phyloP scores from a whole-genome alignment of 2,797 vertebrate genomes.

The Sphenodon punctatus region DNA sequence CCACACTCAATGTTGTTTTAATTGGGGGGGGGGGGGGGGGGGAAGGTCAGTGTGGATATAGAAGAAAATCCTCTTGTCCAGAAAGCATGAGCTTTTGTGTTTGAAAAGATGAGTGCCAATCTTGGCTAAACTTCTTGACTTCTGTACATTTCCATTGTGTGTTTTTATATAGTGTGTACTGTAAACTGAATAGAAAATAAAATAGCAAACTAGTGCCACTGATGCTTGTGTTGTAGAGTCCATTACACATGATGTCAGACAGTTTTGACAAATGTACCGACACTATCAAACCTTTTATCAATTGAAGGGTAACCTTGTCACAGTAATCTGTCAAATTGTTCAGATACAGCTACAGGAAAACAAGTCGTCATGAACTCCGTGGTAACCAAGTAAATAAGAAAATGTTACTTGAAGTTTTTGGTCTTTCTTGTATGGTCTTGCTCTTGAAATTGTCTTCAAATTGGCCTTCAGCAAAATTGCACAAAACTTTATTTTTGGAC shows the following conservation, averaged over 20 bases:
- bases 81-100: background rate
- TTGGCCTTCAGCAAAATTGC: constrained; percentile 20
- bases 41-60: too few relatives aligned
- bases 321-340: constrained; percentile 75
- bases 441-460: constrained; percentile 45
- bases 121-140: background rate
- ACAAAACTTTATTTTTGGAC: constrained; percentile 22
- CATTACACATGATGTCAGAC: constrained; percentile 64
- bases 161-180: background rate
- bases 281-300: constrained; percentile 80
- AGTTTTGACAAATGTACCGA: constrained; percentile 77
- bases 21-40: too few relatives aligned
- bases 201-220: constrained; percentile 43
- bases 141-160: background rate
- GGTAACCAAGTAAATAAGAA: constrained; percentile 66
- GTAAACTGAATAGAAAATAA: constrained; percentile 14
- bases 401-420: constrained; percentile 25
- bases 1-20: rapidly evolving
- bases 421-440: constrained; percentile 45
- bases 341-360: constrained; percentile 71
- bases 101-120: background rate
- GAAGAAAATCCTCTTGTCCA: too few relatives aligned
- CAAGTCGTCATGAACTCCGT: constrained; percentile 66
- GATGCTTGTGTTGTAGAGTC: constrained; percentile 49
- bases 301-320: constrained; percentile 78